Evolutionary conservation across 92 coral and sea anemone species (phyloP).

Genomic region (Zoanthus sociatus): DNA sequence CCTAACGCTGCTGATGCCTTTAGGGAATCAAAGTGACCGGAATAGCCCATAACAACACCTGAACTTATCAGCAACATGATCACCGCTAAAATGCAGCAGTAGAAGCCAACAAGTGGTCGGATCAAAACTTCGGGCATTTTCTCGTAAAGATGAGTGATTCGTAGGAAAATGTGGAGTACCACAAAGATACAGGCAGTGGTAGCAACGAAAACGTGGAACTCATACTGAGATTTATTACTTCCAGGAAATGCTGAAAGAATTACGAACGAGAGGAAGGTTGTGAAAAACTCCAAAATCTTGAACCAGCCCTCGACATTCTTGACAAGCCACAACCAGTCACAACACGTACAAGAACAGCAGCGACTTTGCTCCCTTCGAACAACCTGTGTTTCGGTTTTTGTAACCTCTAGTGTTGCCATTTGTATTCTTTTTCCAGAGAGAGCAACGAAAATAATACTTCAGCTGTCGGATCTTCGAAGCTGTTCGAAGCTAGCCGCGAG

Average conservation of each 20-base stretch:
- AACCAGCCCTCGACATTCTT: constrained; percentile 85
- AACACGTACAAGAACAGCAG: constrained; percentile 60
- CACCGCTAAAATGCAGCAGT: constrained; percentile 66
- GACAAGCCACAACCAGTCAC: constrained; percentile 79
- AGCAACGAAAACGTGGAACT: constrained; percentile 86
- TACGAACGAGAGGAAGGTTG: constrained; percentile 79
- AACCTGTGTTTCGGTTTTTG: constrained; percentile 48
- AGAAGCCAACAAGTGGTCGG: constrained; percentile 74
- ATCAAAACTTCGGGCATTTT: constrained; percentile 80
- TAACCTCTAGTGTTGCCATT: constrained; percentile 29
- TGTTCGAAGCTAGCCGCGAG: too few relatives aligned
- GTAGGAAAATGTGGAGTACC: constrained; percentile 80
- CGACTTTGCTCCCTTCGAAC: constrained; percentile 48
- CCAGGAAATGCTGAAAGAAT: constrained; percentile 66
- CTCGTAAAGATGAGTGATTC: constrained; percentile 84
- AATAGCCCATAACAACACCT: constrained; percentile 69
- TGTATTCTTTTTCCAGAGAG: not conserved
- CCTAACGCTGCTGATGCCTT: constrained; percentile 83
- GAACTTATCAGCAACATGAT: constrained; percentile 76
- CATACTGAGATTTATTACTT: constrained; percentile 72
- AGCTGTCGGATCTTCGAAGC: too few relatives aligned
- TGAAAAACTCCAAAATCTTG: constrained; percentile 72
- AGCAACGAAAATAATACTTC: too few relatives aligned
- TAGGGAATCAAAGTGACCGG: not conserved
- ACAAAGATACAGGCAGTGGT: constrained; percentile 87